A percentile compares a stretch with the other conserved stretches of the same genome.
These are phyloP conservation scores for Rhynchonycteris naso DNA, from an alignment of 2,797 vertebrate species.

Conservation along the genomic window DNA sequence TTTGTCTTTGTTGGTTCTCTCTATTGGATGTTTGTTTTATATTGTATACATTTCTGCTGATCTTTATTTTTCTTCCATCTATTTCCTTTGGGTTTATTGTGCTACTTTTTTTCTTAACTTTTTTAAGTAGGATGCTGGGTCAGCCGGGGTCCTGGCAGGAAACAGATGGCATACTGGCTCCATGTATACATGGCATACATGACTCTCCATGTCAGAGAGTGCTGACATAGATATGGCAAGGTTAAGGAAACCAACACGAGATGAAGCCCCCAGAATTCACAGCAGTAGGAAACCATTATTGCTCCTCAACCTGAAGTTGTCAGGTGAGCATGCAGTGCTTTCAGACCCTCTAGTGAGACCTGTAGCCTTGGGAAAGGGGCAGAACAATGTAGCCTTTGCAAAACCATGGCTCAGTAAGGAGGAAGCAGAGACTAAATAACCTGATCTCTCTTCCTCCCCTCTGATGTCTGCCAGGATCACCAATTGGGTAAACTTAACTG, in stretches of 20 bases:
- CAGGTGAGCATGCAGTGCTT: background rate
- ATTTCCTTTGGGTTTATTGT: background rate
- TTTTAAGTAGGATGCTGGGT: background rate
- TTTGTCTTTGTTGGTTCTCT: background rate
- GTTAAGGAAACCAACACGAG: background rate
- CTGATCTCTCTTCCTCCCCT: background rate
- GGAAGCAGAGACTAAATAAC: background rate
- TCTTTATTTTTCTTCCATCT: background rate
- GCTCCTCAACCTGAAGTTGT: background rate
- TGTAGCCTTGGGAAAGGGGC: background rate
- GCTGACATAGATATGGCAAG: background rate
- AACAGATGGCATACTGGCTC: background rate
- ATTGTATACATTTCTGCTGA: background rate
- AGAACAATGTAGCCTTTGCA: background rate
- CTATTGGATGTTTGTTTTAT: background rate
- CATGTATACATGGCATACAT: no score
- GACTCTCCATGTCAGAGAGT: no score
- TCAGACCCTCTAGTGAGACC: background rate
- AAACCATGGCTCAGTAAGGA: background rate
- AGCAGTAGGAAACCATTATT: background rate
- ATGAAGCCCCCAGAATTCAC: background rate
- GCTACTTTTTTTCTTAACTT: background rate
- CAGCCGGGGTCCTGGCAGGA: background rate
- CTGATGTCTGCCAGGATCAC: background rate
- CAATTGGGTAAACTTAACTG: background rate